phyloP scores from a whole-genome alignment of 2,888 invertebrate genomes.

The Drosophila tripunctata region DNA sequence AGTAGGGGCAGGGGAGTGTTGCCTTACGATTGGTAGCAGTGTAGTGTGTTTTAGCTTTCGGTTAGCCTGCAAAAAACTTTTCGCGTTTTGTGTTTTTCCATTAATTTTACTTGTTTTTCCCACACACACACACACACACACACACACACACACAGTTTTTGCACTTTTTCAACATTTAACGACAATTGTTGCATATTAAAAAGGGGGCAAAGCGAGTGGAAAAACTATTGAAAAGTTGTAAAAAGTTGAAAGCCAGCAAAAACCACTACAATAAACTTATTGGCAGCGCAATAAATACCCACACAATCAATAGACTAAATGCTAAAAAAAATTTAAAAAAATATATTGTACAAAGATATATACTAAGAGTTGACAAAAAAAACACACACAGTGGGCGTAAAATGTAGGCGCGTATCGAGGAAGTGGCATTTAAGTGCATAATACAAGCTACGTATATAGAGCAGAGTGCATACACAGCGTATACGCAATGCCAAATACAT shows the following conservation, averaged over 20 bases:
- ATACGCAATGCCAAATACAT: constrained; percentile 69
- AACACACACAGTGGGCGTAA: too few relatives aligned
- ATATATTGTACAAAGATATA: too few relatives aligned
- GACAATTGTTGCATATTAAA: constrained; percentile 72
- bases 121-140: not conserved
- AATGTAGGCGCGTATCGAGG: not conserved
- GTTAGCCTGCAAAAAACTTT: constrained; percentile 53
- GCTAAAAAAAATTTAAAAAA: too few relatives aligned
- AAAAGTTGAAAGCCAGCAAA: constrained; percentile 11
- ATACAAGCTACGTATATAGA: constrained; percentile 61
- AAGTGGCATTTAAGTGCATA: constrained; percentile 48
- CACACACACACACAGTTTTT: not conserved
- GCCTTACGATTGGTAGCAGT: constrained; percentile 37
- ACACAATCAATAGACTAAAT: not conserved
- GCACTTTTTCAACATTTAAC: constrained; percentile 52
- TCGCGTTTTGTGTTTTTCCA: constrained; percentile 60
- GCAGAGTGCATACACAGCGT: constrained; percentile 62
- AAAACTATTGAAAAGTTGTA: constrained; percentile 48
- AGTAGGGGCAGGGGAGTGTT: constrained; percentile 32
- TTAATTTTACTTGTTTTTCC: constrained; percentile 32
- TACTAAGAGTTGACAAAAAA: too few relatives aligned
- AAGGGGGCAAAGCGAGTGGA: constrained; percentile 50
- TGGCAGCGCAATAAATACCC: not conserved
- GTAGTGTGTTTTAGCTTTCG: constrained; percentile 4
- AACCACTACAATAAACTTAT: not conserved